Conservation (phyloP, 2,797 vertebrate species). For the Setipinna tenuifilis region DNA sequence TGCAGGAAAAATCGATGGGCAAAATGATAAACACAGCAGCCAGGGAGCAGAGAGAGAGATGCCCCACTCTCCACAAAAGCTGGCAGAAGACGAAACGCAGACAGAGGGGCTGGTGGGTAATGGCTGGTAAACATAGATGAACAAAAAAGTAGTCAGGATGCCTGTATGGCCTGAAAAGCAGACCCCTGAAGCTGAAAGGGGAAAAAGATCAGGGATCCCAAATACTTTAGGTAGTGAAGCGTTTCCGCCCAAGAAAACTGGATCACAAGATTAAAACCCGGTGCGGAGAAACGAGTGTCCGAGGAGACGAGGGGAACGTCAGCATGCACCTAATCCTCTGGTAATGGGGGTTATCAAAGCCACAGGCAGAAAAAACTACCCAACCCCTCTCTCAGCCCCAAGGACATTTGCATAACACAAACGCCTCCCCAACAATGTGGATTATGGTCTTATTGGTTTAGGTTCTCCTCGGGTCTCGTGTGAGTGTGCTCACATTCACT, state of each 20-base stretch:
- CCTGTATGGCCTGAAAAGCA: conserved; percentile 22
- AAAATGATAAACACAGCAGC: conserved; percentile 49
- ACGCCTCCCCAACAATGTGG: conserved; percentile 77
- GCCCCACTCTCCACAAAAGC: conserved; percentile 25
- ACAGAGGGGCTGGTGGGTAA: neutral
- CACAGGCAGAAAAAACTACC: conserved; percentile 78
- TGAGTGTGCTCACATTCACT: conserved; percentile 63
- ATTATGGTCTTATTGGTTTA: conserved; percentile 84
- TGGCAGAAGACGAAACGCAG: conserved; percentile 3
- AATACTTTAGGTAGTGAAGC: conserved; percentile 26
- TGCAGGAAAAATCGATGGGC: conserved; percentile 53
- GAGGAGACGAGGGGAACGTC: conserved; percentile 77
- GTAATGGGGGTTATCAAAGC: conserved; percentile 84
- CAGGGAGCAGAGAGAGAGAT: conserved; percentile 39
- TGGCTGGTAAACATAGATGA: conserved; percentile 12
- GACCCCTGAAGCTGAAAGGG: neutral
- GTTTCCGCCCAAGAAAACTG: conserved; percentile 39
- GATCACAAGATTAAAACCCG: conserved; percentile 75
- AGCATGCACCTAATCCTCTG: conserved; percentile 84
- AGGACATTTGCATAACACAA: conserved; percentile 75
- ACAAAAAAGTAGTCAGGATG: neutral
- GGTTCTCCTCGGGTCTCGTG: conserved; percentile 75
- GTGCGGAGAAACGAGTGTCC: conserved; percentile 71
- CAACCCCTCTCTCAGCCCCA: conserved; percentile 70
- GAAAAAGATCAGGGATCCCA: conserved; percentile 18